Conservation (phyloP, 2,888 invertebrate genomes). For the Augiades crinisus region DNA sequence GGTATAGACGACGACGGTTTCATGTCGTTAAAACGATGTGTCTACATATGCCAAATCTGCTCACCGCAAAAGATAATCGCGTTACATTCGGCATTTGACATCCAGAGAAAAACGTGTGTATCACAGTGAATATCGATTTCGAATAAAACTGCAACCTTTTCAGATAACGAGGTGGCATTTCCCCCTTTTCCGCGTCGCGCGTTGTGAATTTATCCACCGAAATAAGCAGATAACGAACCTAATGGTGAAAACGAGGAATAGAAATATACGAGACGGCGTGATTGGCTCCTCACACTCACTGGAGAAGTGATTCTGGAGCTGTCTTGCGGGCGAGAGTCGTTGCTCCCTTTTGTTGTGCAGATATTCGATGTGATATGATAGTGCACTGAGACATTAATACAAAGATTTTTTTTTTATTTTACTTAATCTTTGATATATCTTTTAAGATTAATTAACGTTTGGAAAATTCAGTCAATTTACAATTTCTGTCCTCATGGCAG, state of each 20-base stretch:
- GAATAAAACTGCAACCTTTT: constrained; percentile 81
- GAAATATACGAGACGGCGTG: constrained; percentile 48
- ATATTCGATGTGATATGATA: not conserved
- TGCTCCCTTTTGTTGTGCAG: not conserved
- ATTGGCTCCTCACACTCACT: constrained; percentile 44
- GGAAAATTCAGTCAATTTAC: too few species aligned
- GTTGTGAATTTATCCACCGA: constrained; percentile 77
- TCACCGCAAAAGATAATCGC: constrained; percentile 29
- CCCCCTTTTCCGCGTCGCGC: constrained; percentile 71
- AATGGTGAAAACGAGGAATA: constrained; percentile 48
- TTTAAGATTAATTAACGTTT: too few species aligned
- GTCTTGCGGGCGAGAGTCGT: constrained; percentile 4
- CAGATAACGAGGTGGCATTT: constrained; percentile 80
- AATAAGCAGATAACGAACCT: constrained; percentile 79
- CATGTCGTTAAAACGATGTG: not conserved
- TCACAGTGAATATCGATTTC: constrained; percentile 79
- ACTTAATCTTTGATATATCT: too few species aligned
- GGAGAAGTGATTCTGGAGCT: not conserved
- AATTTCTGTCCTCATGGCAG: too few species aligned
- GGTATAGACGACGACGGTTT: too few species aligned
- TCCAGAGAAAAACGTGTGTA: constrained; percentile 52
- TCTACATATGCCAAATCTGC: not conserved
- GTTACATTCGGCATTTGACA: constrained; percentile 40
- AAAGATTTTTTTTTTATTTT: not conserved
- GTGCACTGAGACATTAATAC: not conserved